phyloP scores from a whole-genome alignment of 2,888 invertebrate genomes.

The Pristionchus japonicus region DNA sequence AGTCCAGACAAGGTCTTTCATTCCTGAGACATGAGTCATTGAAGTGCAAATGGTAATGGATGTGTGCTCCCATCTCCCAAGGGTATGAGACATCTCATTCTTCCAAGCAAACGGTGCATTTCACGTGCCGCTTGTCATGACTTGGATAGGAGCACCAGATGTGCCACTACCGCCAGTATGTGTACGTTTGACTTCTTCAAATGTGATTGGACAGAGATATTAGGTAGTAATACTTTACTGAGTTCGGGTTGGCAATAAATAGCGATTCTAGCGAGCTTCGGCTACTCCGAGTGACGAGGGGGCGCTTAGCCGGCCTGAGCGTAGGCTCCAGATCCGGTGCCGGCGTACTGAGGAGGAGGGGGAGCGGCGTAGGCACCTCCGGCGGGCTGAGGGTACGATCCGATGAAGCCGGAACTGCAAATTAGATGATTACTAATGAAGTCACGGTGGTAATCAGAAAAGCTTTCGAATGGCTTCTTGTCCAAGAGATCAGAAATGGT shows the following conservation, averaged over 20 bases:
- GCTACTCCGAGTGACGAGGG: background rate
- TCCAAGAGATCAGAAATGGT: no score
- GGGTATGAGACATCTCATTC: no score
- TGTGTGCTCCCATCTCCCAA: background rate
- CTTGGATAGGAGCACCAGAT: background rate
- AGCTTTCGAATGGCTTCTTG: no score
- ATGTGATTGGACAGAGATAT: background rate
- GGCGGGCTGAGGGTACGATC: background rate
- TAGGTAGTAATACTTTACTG: background rate
- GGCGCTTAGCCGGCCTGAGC: constrained; percentile 34
- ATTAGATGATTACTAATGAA: background rate
- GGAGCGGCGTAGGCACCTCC: constrained; percentile 30
- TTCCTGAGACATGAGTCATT: background rate
- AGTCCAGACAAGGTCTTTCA: background rate
- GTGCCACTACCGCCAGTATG: no score
- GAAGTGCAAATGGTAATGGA: background rate
- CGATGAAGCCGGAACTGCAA: constrained; percentile 40
- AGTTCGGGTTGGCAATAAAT: background rate
- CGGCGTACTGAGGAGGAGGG: background rate
- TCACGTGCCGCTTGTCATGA: no score
- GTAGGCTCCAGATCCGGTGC: background rate
- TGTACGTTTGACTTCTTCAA: no score
- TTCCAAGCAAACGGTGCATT: no score
- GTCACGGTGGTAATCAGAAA: background rate
- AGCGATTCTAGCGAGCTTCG: background rate